Percentiles rank a stretch among this genome's conserved stretches.
phyloP scores from a whole-genome alignment of 2,888 invertebrate genomes.

The Hypercompe scribonia region DNA sequence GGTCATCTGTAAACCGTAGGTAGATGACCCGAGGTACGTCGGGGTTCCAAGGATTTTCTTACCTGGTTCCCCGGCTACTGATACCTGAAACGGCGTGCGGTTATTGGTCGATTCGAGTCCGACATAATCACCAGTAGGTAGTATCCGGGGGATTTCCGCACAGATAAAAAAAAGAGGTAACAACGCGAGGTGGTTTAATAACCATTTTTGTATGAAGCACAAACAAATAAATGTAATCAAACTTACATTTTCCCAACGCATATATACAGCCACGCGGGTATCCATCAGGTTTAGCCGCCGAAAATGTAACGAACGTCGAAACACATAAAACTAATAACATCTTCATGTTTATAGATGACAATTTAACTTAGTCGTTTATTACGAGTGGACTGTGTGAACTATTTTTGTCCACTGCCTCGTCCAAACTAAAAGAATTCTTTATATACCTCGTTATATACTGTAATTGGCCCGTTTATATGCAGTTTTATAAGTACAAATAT shows the following conservation, averaged over 20 bases:
- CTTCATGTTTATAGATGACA: slow-evolving; percentile 50
- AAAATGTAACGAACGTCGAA: slow-evolving; percentile 45
- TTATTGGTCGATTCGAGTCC: no score
- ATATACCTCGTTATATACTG: slow-evolving; percentile 11
- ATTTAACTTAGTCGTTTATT: slow-evolving; percentile 24
- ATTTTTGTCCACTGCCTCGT: slow-evolving; percentile 25
- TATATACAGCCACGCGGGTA: slow-evolving; percentile 63
- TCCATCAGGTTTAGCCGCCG: slow-evolving; percentile 39
- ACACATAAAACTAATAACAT: slow-evolving; percentile 41
- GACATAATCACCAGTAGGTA: no score
- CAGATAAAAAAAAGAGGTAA: no score
- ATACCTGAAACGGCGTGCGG: no score
- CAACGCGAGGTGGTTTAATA: not conserved
- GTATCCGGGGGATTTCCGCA: no score
- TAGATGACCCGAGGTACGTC: no score
- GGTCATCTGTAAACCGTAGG: no score
- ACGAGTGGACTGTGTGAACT: slow-evolving; percentile 15
- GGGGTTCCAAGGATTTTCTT: no score
- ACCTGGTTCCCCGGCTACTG: no score
- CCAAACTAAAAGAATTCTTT: slow-evolving; percentile 21
- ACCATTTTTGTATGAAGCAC: not conserved
- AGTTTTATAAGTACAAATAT: not conserved
- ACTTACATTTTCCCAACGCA: slow-evolving; percentile 65
- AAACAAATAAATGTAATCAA: not conserved
- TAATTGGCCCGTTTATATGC: not conserved